Base-by-base conservation (phyloP, 2,888 invertebrate genomes). In the Troides helena region DNA sequence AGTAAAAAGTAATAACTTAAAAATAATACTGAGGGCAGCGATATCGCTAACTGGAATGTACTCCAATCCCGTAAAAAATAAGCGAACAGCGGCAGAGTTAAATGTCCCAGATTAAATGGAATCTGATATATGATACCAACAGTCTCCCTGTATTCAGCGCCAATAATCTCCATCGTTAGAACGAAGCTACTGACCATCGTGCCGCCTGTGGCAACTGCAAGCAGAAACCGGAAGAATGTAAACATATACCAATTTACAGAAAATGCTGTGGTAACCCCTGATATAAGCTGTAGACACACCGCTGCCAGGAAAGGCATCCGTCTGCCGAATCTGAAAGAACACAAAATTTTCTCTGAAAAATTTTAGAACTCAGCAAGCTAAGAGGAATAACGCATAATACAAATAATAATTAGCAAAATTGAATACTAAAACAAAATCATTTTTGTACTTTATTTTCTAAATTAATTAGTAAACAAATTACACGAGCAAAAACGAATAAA, bases 131-230 rank as follows among this genome's bases (percentile, higher is more conserved):
- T 93, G 74, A 95, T 95, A 58, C 96, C 96, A 58, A 96, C 95
- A 91, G 97, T 96, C 2, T 94, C 94, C 74, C 94, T 90, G 75
- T 92, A 93, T 76, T 89, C 90, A 0, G 93, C 85, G 0, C 95
- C 95, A 67, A 95, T 93, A 36, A 95, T 84, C 81, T 95, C 95
- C 95, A 95, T 95, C 12, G 94, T 93, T 6, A 95, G 88, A 4
- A 95, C 95, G 74, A 95, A 95, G 80, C 95, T 95, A 61, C 96
- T 96, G 65, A 96, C 95, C 96, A 97, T 97, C 0, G 96, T 96
- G 56, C 97, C 97, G 62, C 96, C 97, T 1, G 96, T 96, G 14
- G 96, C 96, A 36, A 96, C 92, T 0, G 96, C 97, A 18, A 95
- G 94, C 25, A 96, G 79, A 80, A 97, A 96, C 60, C 97, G 92